Conservation (phyloP, 2,113 vertebrate genomes). For the Corythaeola cristata region DNA sequence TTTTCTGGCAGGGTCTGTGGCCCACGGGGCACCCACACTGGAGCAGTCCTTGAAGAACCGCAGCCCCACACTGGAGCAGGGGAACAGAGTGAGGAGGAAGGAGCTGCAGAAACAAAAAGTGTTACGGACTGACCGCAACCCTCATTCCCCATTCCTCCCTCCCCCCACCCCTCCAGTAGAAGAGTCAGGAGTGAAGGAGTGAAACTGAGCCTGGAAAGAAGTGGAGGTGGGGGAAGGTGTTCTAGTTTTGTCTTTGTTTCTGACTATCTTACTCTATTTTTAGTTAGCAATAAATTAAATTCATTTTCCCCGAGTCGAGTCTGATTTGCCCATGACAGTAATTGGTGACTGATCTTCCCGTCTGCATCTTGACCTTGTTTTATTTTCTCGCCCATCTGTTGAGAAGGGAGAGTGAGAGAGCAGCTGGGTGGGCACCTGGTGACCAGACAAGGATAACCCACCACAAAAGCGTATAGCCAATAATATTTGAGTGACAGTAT, state of each 20-base stretch:
- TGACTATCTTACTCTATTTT: neutral
- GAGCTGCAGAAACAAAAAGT: neutral
- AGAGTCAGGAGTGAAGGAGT: neutral
- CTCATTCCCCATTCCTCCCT: neutral
- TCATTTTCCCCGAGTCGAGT: neutral
- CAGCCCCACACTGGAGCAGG: fast-evolving
- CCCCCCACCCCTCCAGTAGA: neutral
- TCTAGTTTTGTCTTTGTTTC: neutral
- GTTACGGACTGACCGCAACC: neutral
- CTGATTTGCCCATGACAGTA: neutral
- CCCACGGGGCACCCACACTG: neutral
- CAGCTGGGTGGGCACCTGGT: neutral
- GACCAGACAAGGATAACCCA: neutral
- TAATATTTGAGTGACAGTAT: neutral
- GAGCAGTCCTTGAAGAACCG: neutral
- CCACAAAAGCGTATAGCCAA: neutral
- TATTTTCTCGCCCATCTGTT: neutral
- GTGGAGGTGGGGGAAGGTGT: fast-evolving
- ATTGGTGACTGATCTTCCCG: neutral
- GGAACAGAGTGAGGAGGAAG: neutral
- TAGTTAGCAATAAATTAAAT: neutral
- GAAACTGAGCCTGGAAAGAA: neutral
- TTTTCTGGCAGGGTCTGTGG: neutral
- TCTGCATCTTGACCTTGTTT: neutral
- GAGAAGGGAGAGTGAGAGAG: neutral